Evolutionary conservation across 2,888 invertebrate genomes (phyloP).

Genomic region (Furcula furcula): DNA sequence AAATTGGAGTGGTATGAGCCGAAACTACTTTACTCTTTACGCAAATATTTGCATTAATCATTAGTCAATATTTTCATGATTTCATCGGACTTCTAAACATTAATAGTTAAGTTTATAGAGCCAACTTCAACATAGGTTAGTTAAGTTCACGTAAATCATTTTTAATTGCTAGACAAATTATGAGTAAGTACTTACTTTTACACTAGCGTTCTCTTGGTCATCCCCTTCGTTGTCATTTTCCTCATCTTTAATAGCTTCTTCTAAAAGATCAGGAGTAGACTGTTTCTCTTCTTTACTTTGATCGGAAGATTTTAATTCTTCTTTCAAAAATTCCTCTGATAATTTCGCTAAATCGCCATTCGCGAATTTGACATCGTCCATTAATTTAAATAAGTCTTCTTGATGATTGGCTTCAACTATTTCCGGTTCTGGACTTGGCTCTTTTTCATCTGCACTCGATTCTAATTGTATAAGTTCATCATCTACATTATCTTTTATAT

Average conservation of each 20-base stretch:
- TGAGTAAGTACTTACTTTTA: constrained; percentile 58
- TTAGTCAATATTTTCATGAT: too few relatives aligned
- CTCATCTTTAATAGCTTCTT: constrained; percentile 60
- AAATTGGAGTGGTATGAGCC: too few relatives aligned
- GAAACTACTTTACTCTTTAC: too few relatives aligned
- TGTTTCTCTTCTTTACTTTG: constrained; percentile 45
- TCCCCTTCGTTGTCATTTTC: constrained; percentile 45
- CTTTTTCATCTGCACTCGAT: constrained; percentile 4
- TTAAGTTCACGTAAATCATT: too few relatives aligned
- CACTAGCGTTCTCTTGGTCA: constrained; percentile 56
- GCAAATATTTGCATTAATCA: too few relatives aligned
- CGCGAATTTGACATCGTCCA: constrained; percentile 33
- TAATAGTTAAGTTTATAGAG: too few relatives aligned
- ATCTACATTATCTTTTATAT: constrained; percentile 11
- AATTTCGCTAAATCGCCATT: constrained; percentile 44
- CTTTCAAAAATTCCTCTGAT: constrained; percentile 54
- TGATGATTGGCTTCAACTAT: constrained; percentile 18
- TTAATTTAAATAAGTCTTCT: constrained; percentile 37
- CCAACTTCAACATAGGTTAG: too few relatives aligned
- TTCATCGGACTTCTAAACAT: too few relatives aligned
- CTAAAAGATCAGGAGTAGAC: constrained; percentile 59
- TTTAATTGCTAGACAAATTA: neutral
- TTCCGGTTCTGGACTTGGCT: constrained; percentile 12
- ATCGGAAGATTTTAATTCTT: constrained; percentile 35
- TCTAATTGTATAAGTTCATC: constrained; percentile 7